Percentiles rank a stretch among this genome's conserved stretches.
These are phyloP conservation scores for Okapia johnstoni DNA, from an alignment of 2,113 vertebrate genomes.

Conservation along the genomic window DNA sequence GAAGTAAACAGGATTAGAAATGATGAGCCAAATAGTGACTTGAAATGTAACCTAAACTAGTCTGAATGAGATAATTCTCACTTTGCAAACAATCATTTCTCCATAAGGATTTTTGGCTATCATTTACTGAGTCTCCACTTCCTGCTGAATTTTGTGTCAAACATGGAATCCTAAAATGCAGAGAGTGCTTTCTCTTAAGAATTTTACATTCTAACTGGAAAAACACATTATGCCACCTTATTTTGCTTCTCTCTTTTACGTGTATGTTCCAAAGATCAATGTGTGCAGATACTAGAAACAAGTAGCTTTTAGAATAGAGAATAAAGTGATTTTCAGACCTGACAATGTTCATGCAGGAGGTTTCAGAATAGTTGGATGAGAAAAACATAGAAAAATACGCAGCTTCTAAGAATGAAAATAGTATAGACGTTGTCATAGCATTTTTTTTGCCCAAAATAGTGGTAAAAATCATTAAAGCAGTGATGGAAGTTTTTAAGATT, in stretches of 20 bases:
- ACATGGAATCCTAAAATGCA: not conserved
- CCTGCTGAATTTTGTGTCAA: not conserved
- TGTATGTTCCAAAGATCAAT: not conserved
- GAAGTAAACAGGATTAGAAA: not conserved
- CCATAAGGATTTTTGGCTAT: not conserved
- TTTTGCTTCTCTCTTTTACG: not conserved
- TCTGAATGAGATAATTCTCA: not conserved
- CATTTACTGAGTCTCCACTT: not conserved
- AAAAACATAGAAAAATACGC: not conserved
- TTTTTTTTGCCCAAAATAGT: not conserved
- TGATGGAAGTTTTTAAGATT: not conserved
- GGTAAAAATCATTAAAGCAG: not conserved
- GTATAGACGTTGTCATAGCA: not conserved
- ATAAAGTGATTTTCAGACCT: not conserved
- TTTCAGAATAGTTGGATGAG: not conserved
- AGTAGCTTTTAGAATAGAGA: not conserved
- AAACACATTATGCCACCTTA: not conserved
- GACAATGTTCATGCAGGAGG: not conserved
- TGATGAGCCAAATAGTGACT: not conserved
- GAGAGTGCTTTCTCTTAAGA: not conserved
- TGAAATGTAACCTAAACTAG: not conserved
- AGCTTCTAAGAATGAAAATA: not conserved
- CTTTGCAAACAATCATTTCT: not conserved
- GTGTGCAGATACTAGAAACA: not conserved
- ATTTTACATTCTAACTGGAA: not conserved